Conservation (phyloP, 1,140 invertebrate species). For the Zeugodacus cucurbitae region DNA sequence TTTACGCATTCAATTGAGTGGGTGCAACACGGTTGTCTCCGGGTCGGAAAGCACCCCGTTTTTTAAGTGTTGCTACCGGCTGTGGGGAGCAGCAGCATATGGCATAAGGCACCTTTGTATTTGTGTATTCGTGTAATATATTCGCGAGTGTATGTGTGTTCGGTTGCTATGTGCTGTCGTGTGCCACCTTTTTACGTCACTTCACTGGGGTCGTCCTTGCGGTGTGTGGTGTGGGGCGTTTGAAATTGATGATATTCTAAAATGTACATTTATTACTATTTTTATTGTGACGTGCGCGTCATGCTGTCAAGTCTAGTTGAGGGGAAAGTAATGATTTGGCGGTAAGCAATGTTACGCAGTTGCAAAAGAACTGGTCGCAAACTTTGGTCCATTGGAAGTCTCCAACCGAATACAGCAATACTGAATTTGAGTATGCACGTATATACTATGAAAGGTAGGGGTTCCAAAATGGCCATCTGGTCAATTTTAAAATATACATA, state of each 20-base stretch:
- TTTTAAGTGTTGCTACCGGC: background rate
- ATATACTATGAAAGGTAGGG: background rate
- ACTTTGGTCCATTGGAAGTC: constrained; percentile 31
- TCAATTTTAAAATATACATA: background rate
- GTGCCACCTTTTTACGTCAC: background rate
- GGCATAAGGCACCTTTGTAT: background rate
- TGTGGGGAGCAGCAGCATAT: background rate
- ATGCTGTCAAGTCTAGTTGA: background rate
- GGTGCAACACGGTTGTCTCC: background rate
- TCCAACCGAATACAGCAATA: background rate
- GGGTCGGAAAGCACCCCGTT: background rate
- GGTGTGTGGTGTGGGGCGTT: too few relatives aligned
- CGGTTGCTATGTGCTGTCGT: background rate
- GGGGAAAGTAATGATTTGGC: too few relatives aligned
- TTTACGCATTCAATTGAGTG: constrained; percentile 46
- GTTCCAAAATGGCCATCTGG: background rate
- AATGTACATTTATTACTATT: constrained; percentile 52
- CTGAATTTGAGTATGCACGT: background rate
- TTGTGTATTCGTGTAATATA: background rate
- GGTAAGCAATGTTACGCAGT: background rate
- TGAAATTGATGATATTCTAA: constrained; percentile 37
- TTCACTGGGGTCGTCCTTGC: too few relatives aligned
- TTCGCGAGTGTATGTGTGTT: too few relatives aligned
- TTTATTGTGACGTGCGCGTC: constrained; percentile 35
- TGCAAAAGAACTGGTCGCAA: too few relatives aligned